phyloP scores from a whole-genome alignment of 2,888 invertebrate genomes.

The Caenorhabditis sp. region DNA sequence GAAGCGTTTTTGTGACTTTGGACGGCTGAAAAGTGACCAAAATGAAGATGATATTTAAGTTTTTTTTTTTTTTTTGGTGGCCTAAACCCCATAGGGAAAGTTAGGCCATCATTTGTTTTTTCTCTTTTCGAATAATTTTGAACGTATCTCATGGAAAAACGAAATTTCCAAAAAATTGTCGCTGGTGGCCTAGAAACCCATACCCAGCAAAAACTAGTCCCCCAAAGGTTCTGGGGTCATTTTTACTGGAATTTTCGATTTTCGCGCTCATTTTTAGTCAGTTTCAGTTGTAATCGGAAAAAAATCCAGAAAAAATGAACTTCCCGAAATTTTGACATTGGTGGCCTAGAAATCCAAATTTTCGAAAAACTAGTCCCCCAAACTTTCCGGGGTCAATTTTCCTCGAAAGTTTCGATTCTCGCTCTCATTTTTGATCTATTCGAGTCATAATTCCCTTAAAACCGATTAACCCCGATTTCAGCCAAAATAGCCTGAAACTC shows the following conservation, averaged over 20 bases:
- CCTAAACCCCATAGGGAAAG: too few relatives aligned
- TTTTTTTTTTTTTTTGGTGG: too few relatives aligned
- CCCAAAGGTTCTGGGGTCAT: not conserved
- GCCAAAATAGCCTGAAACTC: too few relatives aligned
- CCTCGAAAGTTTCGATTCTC: not conserved
- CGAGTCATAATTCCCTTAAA: too few relatives aligned
- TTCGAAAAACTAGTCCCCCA: not conserved
- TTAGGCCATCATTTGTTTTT: too few relatives aligned
- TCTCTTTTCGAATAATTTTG: too few relatives aligned
- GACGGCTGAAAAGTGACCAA: too few relatives aligned
- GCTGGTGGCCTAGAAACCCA: not conserved
- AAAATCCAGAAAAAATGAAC: not conserved
- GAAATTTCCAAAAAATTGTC: not conserved
- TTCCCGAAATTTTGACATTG: not conserved
- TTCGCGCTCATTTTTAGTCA: not conserved
- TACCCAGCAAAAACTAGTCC: not conserved
- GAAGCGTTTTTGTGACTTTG: too few relatives aligned
- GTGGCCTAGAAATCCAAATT: not conserved
- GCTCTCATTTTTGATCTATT: not conserved
- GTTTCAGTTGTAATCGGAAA: not conserved
- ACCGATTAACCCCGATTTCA: too few relatives aligned
- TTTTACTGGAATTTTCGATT: not conserved
- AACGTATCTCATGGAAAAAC: too few relatives aligned
- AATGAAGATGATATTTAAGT: too few relatives aligned
- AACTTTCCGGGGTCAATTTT: not conserved